Conservation (phyloP, 2,113 vertebrate genomes). For the Lanius ludovicianus region DNA sequence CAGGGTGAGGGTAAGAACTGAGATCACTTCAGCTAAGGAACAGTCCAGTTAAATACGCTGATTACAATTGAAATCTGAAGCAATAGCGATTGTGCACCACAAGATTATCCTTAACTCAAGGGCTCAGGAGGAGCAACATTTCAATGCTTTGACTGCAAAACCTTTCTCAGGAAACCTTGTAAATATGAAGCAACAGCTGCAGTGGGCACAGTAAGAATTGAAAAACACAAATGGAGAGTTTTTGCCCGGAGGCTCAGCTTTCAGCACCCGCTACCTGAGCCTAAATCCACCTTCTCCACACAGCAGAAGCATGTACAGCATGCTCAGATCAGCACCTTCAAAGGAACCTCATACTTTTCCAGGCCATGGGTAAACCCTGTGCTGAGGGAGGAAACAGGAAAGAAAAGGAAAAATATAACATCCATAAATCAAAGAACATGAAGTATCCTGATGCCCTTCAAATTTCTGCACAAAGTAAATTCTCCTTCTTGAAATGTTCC, state of each 20-base stretch:
- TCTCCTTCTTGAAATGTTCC: conserved; percentile 29
- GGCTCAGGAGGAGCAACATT: neutral
- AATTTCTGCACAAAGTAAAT: conserved; percentile 6
- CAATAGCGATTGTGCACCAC: neutral
- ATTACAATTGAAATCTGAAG: neutral
- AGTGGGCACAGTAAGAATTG: neutral
- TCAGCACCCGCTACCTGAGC: neutral
- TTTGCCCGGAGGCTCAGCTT: neutral
- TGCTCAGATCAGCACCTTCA: neutral
- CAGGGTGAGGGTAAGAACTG: neutral
- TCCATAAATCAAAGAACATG: neutral
- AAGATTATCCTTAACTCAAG: neutral
- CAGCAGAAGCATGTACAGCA: neutral
- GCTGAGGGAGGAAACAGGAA: neutral
- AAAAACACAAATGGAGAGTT: neutral
- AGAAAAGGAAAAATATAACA: neutral
- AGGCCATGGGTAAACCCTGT: neutral
- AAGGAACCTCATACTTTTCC: neutral
- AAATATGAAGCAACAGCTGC: neutral
- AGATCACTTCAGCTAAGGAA: neutral
- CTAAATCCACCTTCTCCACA: neutral
- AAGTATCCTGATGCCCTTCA: neutral
- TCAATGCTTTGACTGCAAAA: neutral
- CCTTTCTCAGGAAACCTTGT: neutral
- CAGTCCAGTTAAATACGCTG: neutral